Base-by-base conservation (phyloP, 1,140 invertebrate species). In the Neodiprion lecontei region DNA sequence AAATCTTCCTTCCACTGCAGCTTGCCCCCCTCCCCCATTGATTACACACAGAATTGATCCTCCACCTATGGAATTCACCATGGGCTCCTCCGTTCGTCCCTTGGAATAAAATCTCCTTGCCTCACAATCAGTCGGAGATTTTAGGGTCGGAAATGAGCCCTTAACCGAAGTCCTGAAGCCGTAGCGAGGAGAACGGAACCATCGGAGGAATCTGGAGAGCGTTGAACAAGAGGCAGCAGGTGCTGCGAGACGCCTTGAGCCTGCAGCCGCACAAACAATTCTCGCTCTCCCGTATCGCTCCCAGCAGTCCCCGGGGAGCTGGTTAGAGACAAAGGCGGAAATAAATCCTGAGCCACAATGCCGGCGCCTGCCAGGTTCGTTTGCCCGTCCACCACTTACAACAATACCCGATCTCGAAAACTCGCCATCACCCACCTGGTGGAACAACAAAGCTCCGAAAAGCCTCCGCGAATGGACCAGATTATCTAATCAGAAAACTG, bases 311-410 rank as follows among this genome's bases (percentile, higher is more conserved):
- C 79, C 74, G 5, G 77, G 72, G 79, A 77, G 72, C 70, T 78
- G 79, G 77, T 80, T 80, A 80, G 79, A 77, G 77, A 76, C 74
- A 80, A 80, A 80, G 73, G 74, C 65, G 74, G 70, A 76, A 79
- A 80, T 80, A 80, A 80, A 80, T 80, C 79, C 77, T 61, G 50
- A 48, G 9, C 75, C 67, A 68, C 72, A 70, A 77, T 77, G 70
- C 72, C 74, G 72, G 79, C 68, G 53, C 65, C 67, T 23, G 48
- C 73, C 70, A 49, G 75, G 68, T 74, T 21, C 53, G 53, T 61
- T 61, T 61, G 53, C 53, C 53, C 53, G 53, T 40, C 21, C 61
- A 21, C 50, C 48, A 21, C 23, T n/a, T 73, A 72, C 49, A 67
- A 76, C 68, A 73, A 73, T 53, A 73, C 67, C 61, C 67, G 53